Percentiles rank a stretch among this genome's conserved stretches.
Evolutionary conservation across 2,888 invertebrate genomes (phyloP).

Genomic region (Himalopsyche kuldschensis): DNA sequence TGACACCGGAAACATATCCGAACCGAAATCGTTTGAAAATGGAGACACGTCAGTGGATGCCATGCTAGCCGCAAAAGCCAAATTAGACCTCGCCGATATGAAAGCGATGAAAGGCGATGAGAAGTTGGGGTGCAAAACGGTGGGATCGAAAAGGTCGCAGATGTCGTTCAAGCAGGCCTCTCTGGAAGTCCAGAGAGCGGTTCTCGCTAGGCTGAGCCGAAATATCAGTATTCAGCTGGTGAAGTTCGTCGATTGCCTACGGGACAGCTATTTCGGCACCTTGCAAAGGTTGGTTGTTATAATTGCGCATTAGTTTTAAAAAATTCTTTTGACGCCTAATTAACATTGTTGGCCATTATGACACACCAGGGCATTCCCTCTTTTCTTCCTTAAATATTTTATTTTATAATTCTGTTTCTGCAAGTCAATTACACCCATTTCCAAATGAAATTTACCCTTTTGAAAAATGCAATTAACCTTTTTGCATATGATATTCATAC

Average conservation of each 20-base stretch:
- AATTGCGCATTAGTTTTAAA: too few relatives aligned
- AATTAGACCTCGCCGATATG: conserved; percentile 1
- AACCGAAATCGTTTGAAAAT: conserved; percentile 14
- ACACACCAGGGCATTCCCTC: too few relatives aligned
- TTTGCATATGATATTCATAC: too few relatives aligned
- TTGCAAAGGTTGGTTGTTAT: conserved; percentile 65
- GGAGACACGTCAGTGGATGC: neutral
- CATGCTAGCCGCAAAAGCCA: neutral
- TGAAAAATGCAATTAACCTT: too few relatives aligned
- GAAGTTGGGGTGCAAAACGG: conserved; percentile 37
- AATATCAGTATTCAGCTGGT: conserved; percentile 78
- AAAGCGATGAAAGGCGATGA: conserved; percentile 40
- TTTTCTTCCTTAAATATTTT: too few relatives aligned
- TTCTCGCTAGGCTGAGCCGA: conserved; percentile 72
- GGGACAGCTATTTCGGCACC: conserved; percentile 82
- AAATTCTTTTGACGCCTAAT: too few relatives aligned
- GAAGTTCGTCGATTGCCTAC: conserved; percentile 77
- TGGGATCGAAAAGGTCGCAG: conserved; percentile 37
- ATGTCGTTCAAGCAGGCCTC: conserved; percentile 63
- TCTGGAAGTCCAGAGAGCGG: conserved; percentile 75
- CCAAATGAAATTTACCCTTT: too few relatives aligned
- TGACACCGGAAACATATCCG: conserved; percentile 36
- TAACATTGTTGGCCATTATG: too few relatives aligned
- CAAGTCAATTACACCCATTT: too few relatives aligned
- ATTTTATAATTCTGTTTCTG: too few relatives aligned